Base-by-base conservation (phyloP, 2,113 vertebrate genomes). In the Proteles cristata region DNA sequence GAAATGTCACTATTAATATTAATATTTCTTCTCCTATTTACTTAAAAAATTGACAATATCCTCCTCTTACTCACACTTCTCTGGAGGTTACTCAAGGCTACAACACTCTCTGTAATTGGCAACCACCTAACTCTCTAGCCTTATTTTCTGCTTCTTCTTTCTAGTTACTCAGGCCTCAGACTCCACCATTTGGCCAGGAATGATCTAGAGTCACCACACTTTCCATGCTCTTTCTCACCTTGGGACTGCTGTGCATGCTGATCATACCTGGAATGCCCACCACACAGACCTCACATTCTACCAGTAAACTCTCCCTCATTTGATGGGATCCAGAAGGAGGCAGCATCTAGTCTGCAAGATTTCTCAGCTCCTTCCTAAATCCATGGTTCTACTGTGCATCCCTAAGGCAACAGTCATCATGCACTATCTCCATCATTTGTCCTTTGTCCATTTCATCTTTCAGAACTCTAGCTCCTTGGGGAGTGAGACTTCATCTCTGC, bases 1-100 rank as follows among this genome's bases (percentile, higher is more conserved):
- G 53, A 93, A 83, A 68, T 63, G 16, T 25, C 69, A 87, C 55
- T 90, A 81, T 45, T 93, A 92, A 55, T 35, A 79, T 45, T 93
- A 92, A 48, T 48, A 79, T 80, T 69, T 86, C 21, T 48, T 14
- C 31, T 55, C 31, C 31, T 71, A 77, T 25, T 73, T 92, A 50
- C 61, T 26, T 79, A 88, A 88, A 33, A 31, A 79, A 81, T 74
- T 74, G 35, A 12, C 3, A n/a, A 35, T 10, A 35, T 25, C 15
- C 25, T 77, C 28, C 11, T 9, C 45, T 14, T 58, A 55, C 4
- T 33, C 53, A 61, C 55, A 66, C 79, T 25, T 61, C 8, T 71
- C 35, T 90, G 19, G n/a, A 63, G 63, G 35, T 33, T 82, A 55
- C 35, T 79, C 3, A 69, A 71, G 77, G 48, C 35, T 35, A 69